Percentiles rank a stretch among this genome's conserved stretches.
These are phyloP conservation scores for Nephrotoma flavescens DNA, from an alignment of 2,888 invertebrate genomes.

Conservation along the genomic window DNA sequence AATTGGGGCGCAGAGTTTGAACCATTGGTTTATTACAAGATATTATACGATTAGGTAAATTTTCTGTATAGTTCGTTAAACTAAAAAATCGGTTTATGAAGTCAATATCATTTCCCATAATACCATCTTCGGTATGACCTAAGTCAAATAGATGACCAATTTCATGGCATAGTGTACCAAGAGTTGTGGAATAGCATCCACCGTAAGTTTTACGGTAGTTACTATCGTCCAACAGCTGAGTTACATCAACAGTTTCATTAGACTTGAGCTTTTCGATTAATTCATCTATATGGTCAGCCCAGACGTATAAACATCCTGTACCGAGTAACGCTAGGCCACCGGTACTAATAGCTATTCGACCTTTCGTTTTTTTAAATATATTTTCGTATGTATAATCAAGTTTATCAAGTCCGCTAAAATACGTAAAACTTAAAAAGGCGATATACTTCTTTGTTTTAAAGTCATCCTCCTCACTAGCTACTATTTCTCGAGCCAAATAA, in stretches of 20 bases:
- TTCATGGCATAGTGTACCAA: constrained; percentile 88
- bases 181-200: constrained; percentile 77
- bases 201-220: constrained; percentile 76
- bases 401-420: constrained; percentile 49
- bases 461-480: constrained; percentile 44
- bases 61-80: constrained; percentile 36
- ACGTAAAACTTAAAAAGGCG: constrained; percentile 77
- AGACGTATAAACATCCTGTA: constrained; percentile 77
- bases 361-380: constrained; percentile 52
- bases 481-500: constrained; percentile 70
- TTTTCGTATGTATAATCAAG: constrained; percentile 52
- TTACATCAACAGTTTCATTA: constrained; percentile 50
- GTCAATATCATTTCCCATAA: constrained; percentile 87
- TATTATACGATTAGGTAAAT: constrained; percentile 25
- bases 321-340: constrained; percentile 87
- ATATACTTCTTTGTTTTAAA: constrained; percentile 60
- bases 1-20: not conserved
- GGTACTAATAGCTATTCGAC: constrained; percentile 80
- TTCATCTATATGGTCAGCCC: constrained; percentile 61
- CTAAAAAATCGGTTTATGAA: constrained; percentile 65
- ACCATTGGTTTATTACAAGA: not conserved
- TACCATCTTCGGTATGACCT: constrained; percentile 78
- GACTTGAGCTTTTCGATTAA: constrained; percentile 36
- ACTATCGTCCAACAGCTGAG: constrained; percentile 76
- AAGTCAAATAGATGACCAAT: constrained; percentile 88